A percentile compares a stretch with the other conserved stretches of the same genome.
Evolutionary conservation across 2,797 vertebrate genomes (phyloP).

Genomic region (Chaetophractus vellerosus): DNA sequence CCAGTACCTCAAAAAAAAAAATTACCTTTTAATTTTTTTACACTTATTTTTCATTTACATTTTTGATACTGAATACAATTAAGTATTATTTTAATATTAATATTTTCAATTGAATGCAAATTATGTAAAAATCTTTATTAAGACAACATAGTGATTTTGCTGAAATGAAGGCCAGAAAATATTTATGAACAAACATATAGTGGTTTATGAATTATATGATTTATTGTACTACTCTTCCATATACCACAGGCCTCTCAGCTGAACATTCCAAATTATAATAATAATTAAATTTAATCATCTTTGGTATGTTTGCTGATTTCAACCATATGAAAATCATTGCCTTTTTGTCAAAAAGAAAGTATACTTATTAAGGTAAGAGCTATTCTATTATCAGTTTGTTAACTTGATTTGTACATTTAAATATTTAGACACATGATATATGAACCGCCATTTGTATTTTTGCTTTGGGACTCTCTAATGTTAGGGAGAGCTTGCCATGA

Average conservation of each 20-base stretch:
- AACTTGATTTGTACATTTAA: neutral
- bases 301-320: neutral
- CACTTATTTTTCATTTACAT: neutral
- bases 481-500: neutral
- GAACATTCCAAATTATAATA: neutral
- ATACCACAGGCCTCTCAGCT: neutral
- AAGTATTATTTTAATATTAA: neutral
- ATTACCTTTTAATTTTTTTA: neutral
- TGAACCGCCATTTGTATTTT: neutral
- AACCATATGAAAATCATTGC: neutral
- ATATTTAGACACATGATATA: neutral
- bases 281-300: conserved; percentile 50
- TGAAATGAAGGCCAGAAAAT: conserved; percentile 18
- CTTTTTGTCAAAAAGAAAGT: neutral
- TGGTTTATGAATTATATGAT: neutral
- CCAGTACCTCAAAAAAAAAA: too few species aligned
- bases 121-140: neutral
- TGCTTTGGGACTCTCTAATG: neutral
- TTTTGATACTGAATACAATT: conserved; percentile 1
- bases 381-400: neutral
- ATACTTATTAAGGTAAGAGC: conserved; percentile 14
- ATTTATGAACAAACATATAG: neutral
- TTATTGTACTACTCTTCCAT: neutral
- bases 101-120: neutral
- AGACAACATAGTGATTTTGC: neutral